These are phyloP conservation scores for Goniozus legneri DNA, from an alignment of 1,140 invertebrate genomes.

Conservation along the genomic window DNA sequence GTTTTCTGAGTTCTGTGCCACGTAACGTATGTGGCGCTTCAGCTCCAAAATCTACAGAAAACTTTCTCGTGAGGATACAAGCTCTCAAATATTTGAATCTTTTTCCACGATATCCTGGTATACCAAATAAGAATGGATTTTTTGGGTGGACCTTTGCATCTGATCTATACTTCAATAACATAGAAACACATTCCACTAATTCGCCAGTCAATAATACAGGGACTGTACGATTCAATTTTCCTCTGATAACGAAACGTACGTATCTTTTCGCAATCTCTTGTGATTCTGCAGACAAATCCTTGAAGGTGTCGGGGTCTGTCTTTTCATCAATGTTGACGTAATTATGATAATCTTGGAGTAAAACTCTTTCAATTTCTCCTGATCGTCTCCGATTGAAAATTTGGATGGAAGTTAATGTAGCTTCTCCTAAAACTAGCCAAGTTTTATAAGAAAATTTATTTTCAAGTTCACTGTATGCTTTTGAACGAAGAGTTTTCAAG, in stretches of 20 bases:
- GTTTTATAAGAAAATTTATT: slow-evolving; percentile 1
- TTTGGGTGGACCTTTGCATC: slow-evolving; percentile 1
- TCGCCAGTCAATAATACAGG: slow-evolving; percentile 1
- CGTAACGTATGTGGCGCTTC: slow-evolving; percentile 2
- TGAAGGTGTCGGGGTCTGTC: neutral
- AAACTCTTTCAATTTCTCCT: slow-evolving; percentile 3
- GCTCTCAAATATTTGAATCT: slow-evolving; percentile 1
- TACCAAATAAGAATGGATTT: slow-evolving; percentile 9
- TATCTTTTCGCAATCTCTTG: slow-evolving; percentile 1
- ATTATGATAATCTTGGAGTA: slow-evolving; percentile 1
- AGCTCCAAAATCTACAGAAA: slow-evolving; percentile 7
- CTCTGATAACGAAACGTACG: neutral
- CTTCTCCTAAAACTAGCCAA: slow-evolving; percentile 1
- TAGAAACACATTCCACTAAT: neutral
- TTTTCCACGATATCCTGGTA: slow-evolving; percentile 1
- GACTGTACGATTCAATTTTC: neutral
- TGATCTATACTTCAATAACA: slow-evolving; percentile 6
- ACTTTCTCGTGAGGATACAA: slow-evolving; percentile 5
- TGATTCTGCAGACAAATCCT: neutral
- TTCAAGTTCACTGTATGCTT: slow-evolving; percentile 5
- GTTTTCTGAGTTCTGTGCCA: slow-evolving; percentile 7
- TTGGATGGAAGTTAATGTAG: slow-evolving; percentile 1
- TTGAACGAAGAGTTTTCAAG: slow-evolving; percentile 11
- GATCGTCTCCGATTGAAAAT: slow-evolving; percentile 1
- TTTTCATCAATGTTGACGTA: slow-evolving; percentile 2